phyloP scores from a whole-genome alignment of 2,113 vertebrate species.

The Tichodroma muraria region DNA sequence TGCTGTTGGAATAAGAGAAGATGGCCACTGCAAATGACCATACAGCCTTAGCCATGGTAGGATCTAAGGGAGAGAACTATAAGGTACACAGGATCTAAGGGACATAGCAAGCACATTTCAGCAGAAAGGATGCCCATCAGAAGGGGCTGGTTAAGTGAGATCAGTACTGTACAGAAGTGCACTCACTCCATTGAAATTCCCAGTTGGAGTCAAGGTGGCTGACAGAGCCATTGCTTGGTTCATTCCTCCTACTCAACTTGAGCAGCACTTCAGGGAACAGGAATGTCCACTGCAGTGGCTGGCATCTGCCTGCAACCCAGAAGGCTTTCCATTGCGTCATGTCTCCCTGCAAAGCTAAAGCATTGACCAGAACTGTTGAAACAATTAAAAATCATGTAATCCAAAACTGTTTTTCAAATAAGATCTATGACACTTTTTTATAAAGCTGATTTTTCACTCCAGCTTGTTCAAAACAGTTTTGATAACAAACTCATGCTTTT shows the following conservation, averaged over 20 bases:
- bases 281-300: neutral
- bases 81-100: too few species aligned
- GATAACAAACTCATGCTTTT: neutral
- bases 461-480: neutral
- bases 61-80: neutral
- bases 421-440: neutral
- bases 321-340: neutral
- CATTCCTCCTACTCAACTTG: neutral
- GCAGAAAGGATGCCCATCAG: neutral
- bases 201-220: neutral
- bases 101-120: neutral
- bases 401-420: neutral
- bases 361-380: neutral
- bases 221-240: neutral
- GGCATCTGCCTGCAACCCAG: neutral
- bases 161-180: neutral
- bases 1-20: neutral
- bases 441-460: neutral
- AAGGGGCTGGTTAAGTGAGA: neutral
- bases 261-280: neutral
- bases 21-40: neutral
- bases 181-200: neutral
- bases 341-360: neutral
- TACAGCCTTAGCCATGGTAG: neutral
- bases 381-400: neutral